Evolutionary conservation across 2,797 vertebrate genomes (phyloP), one percentile per base, ranked within the genome.

Genomic region (Tenualosa ilisha): DNA sequence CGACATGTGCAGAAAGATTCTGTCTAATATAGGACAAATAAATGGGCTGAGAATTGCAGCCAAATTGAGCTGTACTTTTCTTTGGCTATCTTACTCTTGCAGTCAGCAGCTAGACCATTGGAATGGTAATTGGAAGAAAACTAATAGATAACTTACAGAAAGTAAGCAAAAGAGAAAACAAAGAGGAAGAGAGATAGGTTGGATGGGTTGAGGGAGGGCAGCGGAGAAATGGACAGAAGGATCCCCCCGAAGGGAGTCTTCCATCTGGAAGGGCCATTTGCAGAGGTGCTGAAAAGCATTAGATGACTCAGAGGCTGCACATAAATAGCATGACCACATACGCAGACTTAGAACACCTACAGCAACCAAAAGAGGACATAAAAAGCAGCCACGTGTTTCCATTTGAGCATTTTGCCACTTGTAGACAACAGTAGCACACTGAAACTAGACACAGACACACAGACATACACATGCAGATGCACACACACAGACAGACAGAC

Each of bases 251-350:
- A 63, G 72, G 72, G 72, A 43, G 13, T 46, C 37, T 43, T 79
- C 72, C 72, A 79, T 79, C 72, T 79, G 72, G 72, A 37, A 79
- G 72, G 72, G 72, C 40, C 72, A 72, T 72, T 72, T 46, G 72
- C 40, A 79, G 72, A 79, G 40, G 65, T 72, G 65, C 65, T 31
- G 26, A 20, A 63, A 63, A 79, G 40, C 72, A 43, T 22, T 22
- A 46, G 40, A 46, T 79, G 72, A 22, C 72, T 79, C 72, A 79
- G 26, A 72, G 40, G 37, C 72, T 46, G 40, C 6, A 79, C 82
- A 83, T 4, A 83, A 37, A 43, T 43, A 83, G 17, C 40, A 46
- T 79, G 40, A 43, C 40, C 72, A 79, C 37, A 79, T 79, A 43
- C 17, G 20, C 72, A 79, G 37, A 22, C 37, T 79, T 17, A 43